Percentiles rank a stretch among this genome's conserved stretches.
phyloP scores from a whole-genome alignment of 1,140 invertebrate species.

The Glossosoma conforme region DNA sequence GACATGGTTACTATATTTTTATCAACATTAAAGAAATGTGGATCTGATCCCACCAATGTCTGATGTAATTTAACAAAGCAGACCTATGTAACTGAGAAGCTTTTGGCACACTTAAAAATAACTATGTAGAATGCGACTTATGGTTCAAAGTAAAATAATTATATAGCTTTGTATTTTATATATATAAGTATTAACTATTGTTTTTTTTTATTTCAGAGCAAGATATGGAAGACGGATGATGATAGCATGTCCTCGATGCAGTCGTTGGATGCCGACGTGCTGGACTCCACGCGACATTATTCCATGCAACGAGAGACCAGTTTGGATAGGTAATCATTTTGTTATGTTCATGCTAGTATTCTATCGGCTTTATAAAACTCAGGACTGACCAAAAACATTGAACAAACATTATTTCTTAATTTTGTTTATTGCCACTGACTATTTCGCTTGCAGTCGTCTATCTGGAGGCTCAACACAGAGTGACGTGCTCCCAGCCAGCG shows the following conservation, averaged over 20 bases:
- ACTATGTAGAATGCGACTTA: too few species aligned
- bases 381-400: neutral
- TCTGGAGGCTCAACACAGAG: constrained; percentile 81
- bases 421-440: constrained; percentile 27
- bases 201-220: constrained; percentile 35
- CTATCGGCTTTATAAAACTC: neutral
- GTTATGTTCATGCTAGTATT: neutral
- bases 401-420: neutral
- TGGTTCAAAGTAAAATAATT: too few species aligned
- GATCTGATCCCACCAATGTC: too few species aligned
- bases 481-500: constrained; percentile 61
- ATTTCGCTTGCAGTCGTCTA: constrained; percentile 54
- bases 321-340: constrained; percentile 59
- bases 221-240: constrained; percentile 68
- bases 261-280: constrained; percentile 60
- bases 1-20: too few species aligned
- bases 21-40: too few species aligned
- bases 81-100: too few species aligned
- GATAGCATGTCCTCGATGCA: constrained; percentile 76
- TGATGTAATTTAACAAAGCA: too few species aligned
- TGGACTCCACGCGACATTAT: constrained; percentile 43
- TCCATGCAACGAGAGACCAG: constrained; percentile 62
- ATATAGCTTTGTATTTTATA: too few species aligned
- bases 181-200: neutral
- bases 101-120: too few species aligned